These are phyloP conservation scores for Plutella xylostella DNA, from an alignment of 2,888 invertebrate species.

Conservation along the genomic window DNA sequence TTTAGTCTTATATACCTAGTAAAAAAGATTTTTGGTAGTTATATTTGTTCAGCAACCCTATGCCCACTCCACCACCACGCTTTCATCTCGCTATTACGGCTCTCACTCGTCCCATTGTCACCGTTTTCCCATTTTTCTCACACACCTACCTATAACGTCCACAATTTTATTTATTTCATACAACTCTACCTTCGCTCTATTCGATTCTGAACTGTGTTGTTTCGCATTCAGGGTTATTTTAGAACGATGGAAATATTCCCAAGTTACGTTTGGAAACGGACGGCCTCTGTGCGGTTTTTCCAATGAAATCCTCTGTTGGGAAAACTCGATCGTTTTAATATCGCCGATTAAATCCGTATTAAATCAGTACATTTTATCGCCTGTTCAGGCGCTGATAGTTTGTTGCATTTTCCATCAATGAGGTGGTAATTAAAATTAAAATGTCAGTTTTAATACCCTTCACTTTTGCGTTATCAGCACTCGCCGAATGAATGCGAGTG, in stretches of 20 bases:
- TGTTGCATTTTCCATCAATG: constrained; percentile 12
- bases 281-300: constrained; percentile 67
- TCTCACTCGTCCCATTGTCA: constrained; percentile 62
- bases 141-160: constrained; percentile 21
- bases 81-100: constrained; percentile 64
- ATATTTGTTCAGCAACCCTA: neutral
- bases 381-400: constrained; percentile 19
- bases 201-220: no score
- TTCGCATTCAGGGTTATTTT: no score
- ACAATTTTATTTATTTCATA: no score
- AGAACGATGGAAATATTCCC: no score
- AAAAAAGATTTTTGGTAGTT: no score
- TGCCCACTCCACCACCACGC: constrained; percentile 31
- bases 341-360: constrained; percentile 30
- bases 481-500: no score
- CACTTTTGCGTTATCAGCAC: no score
- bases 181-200: no score
- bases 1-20: no score
- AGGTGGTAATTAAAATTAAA: constrained; percentile 14
- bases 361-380: constrained; percentile 25
- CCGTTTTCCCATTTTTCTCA: constrained; percentile 63
- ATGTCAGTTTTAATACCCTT: constrained; percentile 5
- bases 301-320: constrained; percentile 52
- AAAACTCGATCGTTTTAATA: constrained; percentile 55
- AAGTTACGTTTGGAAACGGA: no score